Evolutionary conservation across 2,113 vertebrate genomes (phyloP), one percentile per base, ranked within the genome.

Genomic region (Baryphthengus martii): DNA sequence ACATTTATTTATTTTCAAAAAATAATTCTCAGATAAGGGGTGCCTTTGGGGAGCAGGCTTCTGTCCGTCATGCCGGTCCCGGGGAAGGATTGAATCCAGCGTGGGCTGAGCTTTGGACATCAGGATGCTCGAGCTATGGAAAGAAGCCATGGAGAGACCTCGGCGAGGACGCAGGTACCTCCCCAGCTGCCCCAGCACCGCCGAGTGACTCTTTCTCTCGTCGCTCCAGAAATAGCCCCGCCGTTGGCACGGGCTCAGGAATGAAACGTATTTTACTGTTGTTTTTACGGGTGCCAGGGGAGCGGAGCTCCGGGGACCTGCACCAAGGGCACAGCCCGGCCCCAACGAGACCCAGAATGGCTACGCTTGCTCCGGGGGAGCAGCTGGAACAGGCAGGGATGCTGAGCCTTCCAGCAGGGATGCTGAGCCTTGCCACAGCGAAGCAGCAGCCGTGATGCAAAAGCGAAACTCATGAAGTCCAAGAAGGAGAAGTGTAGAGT

Each of bases 21-120:
- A 29, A 50, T 62, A 12, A 20, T 37, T 72, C 42, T 31, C 37
- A 20, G 70, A 14, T 39, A 55, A 85, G 2, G 7, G 31, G 23
- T 31, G 13, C 23, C 0, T 68, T 45, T 50, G 2, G 3, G 75
- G 58, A 35, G 42, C 33, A 21, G 45, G 45, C 20, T 63, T 9
- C 16, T 68, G 25, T 31, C 21, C 1, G 0, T 28, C 2, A 0
- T 17, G 19, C 39, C 31, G 6, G 35, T 16, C 17, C 63, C 2
- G 0, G 24, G 8, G 13, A 11, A 37, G 20, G 37, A 3, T 3
- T 17, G 13, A 11, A 31, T 23, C 73, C 91, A 59, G 71, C 4
- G 0, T 0, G 0, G 17, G 68, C 44, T 93, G 85, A 87, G 44
- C 33, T 81, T 70, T 50, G 82, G 47, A 4, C 18, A 1, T 77